Evolutionary conservation across 2,113 vertebrate species (phyloP), one percentile per base, ranked within the genome.

Genomic region (Paramisgurnus dabryanus): DNA sequence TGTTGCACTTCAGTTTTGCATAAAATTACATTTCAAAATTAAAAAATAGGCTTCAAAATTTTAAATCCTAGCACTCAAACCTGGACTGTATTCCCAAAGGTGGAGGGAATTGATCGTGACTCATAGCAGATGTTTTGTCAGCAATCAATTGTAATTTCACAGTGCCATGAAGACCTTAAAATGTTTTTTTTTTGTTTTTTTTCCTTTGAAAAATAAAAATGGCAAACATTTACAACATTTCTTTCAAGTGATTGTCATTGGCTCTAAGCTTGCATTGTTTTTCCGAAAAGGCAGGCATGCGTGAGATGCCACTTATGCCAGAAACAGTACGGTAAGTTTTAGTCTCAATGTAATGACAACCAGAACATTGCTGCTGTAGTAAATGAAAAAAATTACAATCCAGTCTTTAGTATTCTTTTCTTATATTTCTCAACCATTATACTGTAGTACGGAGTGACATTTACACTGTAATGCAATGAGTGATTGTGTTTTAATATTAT

Each of bases 91-190:
- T 55, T 67, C 57, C 63, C 34, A 55, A 55, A 40, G 57, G 50
- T 61, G 70, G 49, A 55, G 45, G 4, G 22, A 5, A 17, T 53
- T 43, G 47, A 79, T n/a, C 61, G 64, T 47, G 41, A 58, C 55
- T 79, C 27, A 65, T 55, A 15, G 57, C 57, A 81, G 58, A 79
- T 84, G 79, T 74, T 81, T 84, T 81, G 68, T 74, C 9, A 65
- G 49, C 11, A 63, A 66, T 79, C 3, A 41, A 67, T 55, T 74
- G 63, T 71, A 73, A 27, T 61, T 27, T 4, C 34, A 43, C 47
- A 69, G 27, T 34, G 27, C 27, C 27, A 34, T 34, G 27, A 34
- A 34, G 27, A 34, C 27, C 27, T 34, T 34, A 34, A 34, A 34
- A 34, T 34, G 27, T 34, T 34, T 34, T 34, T 34, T 34, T 34